phyloP scores from a whole-genome alignment of 1,140 invertebrate genomes.

The Teleogryllus occipitalis region DNA sequence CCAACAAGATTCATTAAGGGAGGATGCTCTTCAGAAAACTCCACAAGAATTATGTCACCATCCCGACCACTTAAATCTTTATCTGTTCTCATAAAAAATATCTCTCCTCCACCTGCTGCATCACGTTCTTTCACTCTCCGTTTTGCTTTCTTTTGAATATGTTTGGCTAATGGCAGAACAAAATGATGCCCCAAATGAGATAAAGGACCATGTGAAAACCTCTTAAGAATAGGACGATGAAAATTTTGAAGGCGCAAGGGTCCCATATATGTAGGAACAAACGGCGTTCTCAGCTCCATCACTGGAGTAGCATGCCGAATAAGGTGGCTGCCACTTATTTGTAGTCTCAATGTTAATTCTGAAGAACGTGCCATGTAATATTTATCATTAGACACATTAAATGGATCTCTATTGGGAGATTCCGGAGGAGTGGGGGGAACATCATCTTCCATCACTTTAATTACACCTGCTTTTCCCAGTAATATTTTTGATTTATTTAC shows the following conservation, averaged over 20 bases:
- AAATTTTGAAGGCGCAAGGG: conserved; percentile 80
- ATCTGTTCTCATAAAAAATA: conserved; percentile 96
- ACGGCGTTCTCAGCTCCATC: conserved; percentile 87
- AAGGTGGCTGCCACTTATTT: conserved; percentile 72
- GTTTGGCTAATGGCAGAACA: conserved; percentile 74
- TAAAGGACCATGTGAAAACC: conserved; percentile 75
- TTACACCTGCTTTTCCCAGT: conserved; percentile 90
- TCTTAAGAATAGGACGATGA: conserved; percentile 84
- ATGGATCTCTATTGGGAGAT: conserved; percentile 88
- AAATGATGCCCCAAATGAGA: conserved; percentile 60
- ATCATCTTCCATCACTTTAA: conserved; percentile 86
- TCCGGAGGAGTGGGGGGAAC: conserved; percentile 80
- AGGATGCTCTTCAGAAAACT: conserved; percentile 97
- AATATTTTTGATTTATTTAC: conserved; percentile 95
- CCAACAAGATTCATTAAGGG: conserved; percentile 93
- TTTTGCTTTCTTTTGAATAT: conserved; percentile 88
- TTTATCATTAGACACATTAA: conserved; percentile 96
- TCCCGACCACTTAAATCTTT: conserved; percentile 93
- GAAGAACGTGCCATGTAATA: conserved; percentile 87
- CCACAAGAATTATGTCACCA: conserved; percentile 86
- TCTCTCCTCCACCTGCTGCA: conserved; percentile 92
- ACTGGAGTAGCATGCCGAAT: conserved; percentile 97
- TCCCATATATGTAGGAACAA: conserved; percentile 87
- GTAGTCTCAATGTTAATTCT: conserved; percentile 64
- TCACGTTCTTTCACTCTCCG: conserved; percentile 86